Percentiles rank a stretch among this genome's conserved stretches.
Evolutionary conservation across 2,888 invertebrate genomes (phyloP).

Genomic region (Plagodis dolabraria): DNA sequence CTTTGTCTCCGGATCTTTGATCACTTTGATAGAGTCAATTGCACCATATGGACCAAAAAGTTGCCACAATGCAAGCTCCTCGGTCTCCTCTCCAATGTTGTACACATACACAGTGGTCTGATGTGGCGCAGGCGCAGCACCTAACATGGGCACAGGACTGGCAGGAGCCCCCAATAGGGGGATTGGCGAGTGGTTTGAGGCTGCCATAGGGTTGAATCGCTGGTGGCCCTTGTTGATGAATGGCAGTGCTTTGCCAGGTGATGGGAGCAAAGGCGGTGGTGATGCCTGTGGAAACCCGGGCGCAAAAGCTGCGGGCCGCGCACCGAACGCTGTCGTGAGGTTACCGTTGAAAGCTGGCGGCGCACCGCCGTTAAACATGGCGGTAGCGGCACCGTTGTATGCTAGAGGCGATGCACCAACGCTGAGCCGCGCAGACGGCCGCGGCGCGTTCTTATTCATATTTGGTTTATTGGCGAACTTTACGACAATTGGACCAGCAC

Average conservation of each 20-base stretch:
- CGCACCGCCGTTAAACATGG: conserved; percentile 74
- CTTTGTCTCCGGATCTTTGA: conserved; percentile 83
- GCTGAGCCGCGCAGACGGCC: conserved; percentile 64
- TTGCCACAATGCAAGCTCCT: conserved; percentile 82
- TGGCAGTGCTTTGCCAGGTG: conserved; percentile 80
- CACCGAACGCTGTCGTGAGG: conserved; percentile 70
- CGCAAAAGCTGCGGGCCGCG: conserved; percentile 68
- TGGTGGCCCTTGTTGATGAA: conserved; percentile 82
- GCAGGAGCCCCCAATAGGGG: conserved; percentile 76
- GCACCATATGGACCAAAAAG: conserved; percentile 82
- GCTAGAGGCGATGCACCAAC: conserved; percentile 64
- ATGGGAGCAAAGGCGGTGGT: conserved; percentile 77
- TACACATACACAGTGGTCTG: conserved; percentile 84
- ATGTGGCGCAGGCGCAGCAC: conserved; percentile 68
- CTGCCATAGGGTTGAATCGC: conserved; percentile 81
- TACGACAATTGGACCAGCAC: conserved; percentile 75
- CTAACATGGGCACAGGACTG: conserved; percentile 74
- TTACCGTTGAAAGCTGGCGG: conserved; percentile 72
- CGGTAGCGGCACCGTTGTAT: conserved; percentile 67
- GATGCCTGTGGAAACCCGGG: conserved; percentile 76
- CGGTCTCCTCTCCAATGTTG: conserved; percentile 82
- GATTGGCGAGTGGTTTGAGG: conserved; percentile 73
- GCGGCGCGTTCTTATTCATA: conserved; percentile 71
- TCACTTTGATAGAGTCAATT: conserved; percentile 83
- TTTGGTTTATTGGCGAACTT: conserved; percentile 82